Base-by-base conservation (phyloP, 2,113 vertebrate species). In the Raja brachyura region DNA sequence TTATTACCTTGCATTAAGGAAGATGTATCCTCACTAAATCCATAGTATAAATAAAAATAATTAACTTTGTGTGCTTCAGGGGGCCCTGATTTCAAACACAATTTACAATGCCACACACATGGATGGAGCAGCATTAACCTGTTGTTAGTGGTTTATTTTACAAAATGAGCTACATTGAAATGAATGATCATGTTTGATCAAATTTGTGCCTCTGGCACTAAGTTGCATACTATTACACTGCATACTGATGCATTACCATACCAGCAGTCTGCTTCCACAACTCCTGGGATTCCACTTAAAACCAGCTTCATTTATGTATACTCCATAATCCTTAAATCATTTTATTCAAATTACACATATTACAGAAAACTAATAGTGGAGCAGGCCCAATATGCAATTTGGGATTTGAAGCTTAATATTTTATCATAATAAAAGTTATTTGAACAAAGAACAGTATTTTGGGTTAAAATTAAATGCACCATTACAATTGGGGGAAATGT, bases 121-220 rank as follows among this genome's bases (percentile, higher is more conserved):
- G 25, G 56, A 61, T n/a, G 28, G 25, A 11, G 56, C 59, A 61
- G 28, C 28, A 31, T 13, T 63, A 88, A 61, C 59, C 59, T 88
- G 14, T 88, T 88, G 83, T 31, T 88, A 31, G 59, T 31, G 13
- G 83, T 88, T 88, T 88, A 63, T 88, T 88, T 66, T 31, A 88
- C 59, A 88, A 88, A 63, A 63, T 88, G 83, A 31, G 16, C 14
- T 2, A 66, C 83, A 33, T 66, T 88, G 59, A 31, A 88, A 88
- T 88, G 14, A 88, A 88, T 88, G n/a, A 88, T 88, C n/a, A 6
- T 88, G 59, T 88, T 88, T 88, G 83, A 63, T 88, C 59, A 66
- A 63, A 61, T n/a, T 6, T 31, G 25, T n/a, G 56, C 83, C 59
- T 88, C 59, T 28, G n/a, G 83, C 59, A 66, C 28, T 31, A 88